Evolutionary conservation across 92 coral and sea anemone species (phyloP).

Genomic region (Epizoanthus stellaris): DNA sequence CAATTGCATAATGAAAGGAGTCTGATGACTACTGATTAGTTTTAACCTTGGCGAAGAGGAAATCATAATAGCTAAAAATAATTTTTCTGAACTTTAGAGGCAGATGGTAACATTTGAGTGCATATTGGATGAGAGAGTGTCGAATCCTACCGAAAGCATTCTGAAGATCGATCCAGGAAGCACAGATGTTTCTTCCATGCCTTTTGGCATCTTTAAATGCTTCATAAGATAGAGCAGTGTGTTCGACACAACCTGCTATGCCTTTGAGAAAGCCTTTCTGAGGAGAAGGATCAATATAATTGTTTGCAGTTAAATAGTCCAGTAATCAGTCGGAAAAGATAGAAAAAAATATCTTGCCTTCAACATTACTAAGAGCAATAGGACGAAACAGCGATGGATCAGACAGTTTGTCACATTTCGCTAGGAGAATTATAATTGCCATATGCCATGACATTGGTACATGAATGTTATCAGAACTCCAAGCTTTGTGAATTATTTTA

Average conservation of each 20-base stretch:
- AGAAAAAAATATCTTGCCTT: slow-evolving; percentile 7
- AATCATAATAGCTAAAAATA: background rate
- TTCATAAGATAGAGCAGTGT: too few relatives aligned
- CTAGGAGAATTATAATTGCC: background rate
- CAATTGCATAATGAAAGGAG: background rate
- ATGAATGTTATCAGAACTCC: background rate
- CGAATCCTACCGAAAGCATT: too few relatives aligned
- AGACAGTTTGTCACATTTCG: background rate
- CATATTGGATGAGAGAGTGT: background rate
- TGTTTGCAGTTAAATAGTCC: too few relatives aligned
- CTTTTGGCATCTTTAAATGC: too few relatives aligned
- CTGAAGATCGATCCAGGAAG: too few relatives aligned
- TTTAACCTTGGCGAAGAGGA: background rate
- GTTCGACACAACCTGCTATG: too few relatives aligned
- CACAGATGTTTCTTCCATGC: too few relatives aligned
- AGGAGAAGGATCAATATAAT: too few relatives aligned
- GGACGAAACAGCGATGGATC: background rate
- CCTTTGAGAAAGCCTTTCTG: too few relatives aligned
- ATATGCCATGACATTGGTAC: background rate
- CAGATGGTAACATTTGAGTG: background rate
- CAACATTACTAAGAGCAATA: slow-evolving; percentile 11
- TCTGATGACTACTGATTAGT: background rate
- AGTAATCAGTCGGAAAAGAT: background rate
- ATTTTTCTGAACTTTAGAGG: background rate
- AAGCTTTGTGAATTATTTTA: too few relatives aligned